phyloP scores from a whole-genome alignment of 2,113 vertebrate genomes.

The Vulpes lagopus region DNA sequence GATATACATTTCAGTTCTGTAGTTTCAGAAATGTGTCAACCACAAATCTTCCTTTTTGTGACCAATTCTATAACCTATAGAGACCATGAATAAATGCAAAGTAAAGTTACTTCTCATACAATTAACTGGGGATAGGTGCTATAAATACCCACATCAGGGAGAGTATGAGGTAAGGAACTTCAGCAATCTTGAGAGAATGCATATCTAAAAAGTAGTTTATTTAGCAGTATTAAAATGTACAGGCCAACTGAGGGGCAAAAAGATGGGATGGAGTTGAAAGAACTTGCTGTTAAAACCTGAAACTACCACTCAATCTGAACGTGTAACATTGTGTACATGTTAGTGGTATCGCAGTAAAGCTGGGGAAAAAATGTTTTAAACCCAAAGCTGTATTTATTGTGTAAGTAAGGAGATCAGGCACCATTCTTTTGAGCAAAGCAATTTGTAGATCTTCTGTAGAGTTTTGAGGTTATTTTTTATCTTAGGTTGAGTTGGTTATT shows the following conservation, averaged over 20 bases:
- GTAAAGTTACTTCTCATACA: conserved; percentile 16
- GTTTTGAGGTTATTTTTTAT: not conserved
- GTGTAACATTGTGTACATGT: not conserved
- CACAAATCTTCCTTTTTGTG: conserved; percentile 29
- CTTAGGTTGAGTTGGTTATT: not conserved
- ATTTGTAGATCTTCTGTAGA: not conserved
- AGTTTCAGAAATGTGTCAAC: conserved; percentile 40
- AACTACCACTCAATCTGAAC: not conserved
- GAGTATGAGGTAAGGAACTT: not conserved
- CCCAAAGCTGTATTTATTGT: not conserved
- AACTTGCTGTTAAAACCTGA: not conserved
- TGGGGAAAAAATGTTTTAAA: not conserved
- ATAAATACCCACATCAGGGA: not conserved
- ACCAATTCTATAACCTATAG: not conserved
- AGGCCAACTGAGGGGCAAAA: not conserved
- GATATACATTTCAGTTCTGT: conserved; percentile 51
- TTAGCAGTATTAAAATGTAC: not conserved
- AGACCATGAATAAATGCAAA: not conserved
- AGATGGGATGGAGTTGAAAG: not conserved
- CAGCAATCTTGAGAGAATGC: not conserved
- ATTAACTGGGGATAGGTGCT: not conserved
- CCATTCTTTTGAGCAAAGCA: not conserved
- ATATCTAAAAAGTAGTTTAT: conserved; percentile 36
- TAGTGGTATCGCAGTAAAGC: not conserved
- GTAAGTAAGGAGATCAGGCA: not conserved